Evolutionary conservation across 64 coral and sea anemone species (phyloP), one percentile per base, ranked within the genome.

Genomic region (Porites australiensis): DNA sequence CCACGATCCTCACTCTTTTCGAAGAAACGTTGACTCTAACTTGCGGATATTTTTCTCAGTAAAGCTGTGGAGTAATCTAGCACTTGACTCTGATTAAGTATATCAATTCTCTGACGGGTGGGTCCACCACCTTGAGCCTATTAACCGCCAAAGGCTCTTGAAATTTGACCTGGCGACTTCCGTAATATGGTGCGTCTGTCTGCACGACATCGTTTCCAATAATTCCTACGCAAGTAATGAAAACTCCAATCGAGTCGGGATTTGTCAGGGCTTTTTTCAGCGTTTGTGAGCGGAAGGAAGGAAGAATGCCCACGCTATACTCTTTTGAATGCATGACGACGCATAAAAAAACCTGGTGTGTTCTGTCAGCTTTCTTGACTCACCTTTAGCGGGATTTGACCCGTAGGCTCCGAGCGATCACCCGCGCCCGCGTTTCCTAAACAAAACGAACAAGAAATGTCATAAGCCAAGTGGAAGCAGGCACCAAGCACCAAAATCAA

Each of bases 101-200:
- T 9, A 64, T 45, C 45, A 20, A 2, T 18, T 83, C 45, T 51
- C 15, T 19, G 6, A 49, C 11, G 63, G 81, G 59, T 7, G n/a
- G 44, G 46, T 13, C 44, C 19, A 84, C 44, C 37, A 59, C n/a
- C 61, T 83, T 4, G 2, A 84, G 13, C 45, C 21, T 13, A 48
- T 47, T 4, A 64, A 37, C 1, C 46, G 37, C 44, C 63, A 22
- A 66, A 84, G n/a, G 4, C 37, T 47, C 15, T n/a, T 83, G 80
- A 66, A 67, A 69, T 62, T 84, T 84, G 81, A 84, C 61, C 44
- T 68, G 4, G 48, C 18, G 18, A 84, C 61, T 68, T 84, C 62
- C 81, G 45, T 8, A 22, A 69, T 5, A 68, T 12, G 68, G 62
- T 67, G 10, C 61, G 69, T 69, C 81, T 68, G 13, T 84, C 81